A percentile compares a stretch with the other conserved stretches of the same genome.
These are phyloP conservation scores for Sebastes hopkinsi DNA, from an alignment of 2,797 vertebrate species.

Conservation along the genomic window DNA sequence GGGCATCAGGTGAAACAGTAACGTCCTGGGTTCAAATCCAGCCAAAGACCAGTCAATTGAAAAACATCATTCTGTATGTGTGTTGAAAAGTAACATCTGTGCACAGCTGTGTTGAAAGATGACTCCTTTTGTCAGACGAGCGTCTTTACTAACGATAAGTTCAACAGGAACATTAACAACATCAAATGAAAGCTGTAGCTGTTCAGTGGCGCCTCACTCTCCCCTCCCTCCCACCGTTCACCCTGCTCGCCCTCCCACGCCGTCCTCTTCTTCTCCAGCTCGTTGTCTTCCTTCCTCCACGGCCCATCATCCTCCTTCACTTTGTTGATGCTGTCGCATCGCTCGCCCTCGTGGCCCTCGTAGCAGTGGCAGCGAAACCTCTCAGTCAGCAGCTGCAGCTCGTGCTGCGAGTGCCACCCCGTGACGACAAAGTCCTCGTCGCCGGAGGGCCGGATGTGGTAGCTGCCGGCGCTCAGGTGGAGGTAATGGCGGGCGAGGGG, in stretches of 20 bases:
- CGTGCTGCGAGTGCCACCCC: constrained; percentile 72
- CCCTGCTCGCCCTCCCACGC: constrained; percentile 67
- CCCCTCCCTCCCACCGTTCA: neutral
- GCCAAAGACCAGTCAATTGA: neutral
- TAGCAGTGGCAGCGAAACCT: constrained; percentile 87
- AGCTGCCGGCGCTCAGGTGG: constrained; percentile 80
- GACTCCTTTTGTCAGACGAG: neutral
- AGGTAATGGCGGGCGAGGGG: constrained; percentile 77
- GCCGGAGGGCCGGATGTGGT: constrained; percentile 62
- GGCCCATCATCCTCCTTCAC: constrained; percentile 66
- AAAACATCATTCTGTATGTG: neutral
- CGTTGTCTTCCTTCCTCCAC: constrained; percentile 13
- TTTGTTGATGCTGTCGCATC: constrained; percentile 76
- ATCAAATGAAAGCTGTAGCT: neutral
- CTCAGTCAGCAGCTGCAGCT: constrained; percentile 70
- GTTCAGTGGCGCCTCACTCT: constrained; percentile 9
- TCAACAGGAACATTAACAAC: constrained; percentile 60
- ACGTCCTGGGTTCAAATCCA: neutral
- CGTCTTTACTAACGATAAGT: constrained; percentile 23
- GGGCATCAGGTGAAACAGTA: neutral
- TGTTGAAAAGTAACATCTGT: neutral
- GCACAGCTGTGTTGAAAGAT: neutral
- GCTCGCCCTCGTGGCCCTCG: constrained; percentile 78
- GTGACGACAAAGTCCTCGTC: constrained; percentile 75
- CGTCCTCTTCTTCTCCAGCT: constrained; percentile 52